Base-by-base conservation (phyloP, 1,140 invertebrate genomes). In the Hormaphis cornu region DNA sequence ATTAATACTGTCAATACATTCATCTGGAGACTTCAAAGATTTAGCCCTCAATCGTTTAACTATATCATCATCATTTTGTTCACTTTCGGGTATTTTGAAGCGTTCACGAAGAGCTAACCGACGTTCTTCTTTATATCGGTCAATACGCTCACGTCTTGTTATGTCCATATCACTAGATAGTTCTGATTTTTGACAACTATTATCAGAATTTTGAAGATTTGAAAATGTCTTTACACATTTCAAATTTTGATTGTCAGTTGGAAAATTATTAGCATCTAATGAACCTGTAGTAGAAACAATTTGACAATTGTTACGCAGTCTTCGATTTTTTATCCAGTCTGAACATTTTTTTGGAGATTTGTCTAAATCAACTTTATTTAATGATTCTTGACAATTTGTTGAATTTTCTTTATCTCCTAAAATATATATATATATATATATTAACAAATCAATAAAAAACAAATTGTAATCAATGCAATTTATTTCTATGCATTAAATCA, bases 51-150 rank as follows among this genome's bases (percentile, higher is more conserved):
- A 91, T 77, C 93, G 93, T 35, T 66, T 66, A 66, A 66, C 35
- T 16, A 48, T 30, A 4, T 66, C 61, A 50, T 66, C 61, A 44
- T 69, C 52, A 28, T 53, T n/a, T 40, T 8, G 24, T 48, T 9
- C 28, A 30, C 18, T 52, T 46, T 69, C 69, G 71, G 71, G 42
- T 71, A 20, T 61, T 54, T 59, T 52, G 33, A 26, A 71, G 48
- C 50, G 72, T 75, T 94, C 90, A 30, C 90, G 83, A 22, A 95
- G 76, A 74, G 91, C 90, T 61, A 86, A 87, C 63, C 92, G 81
- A n/a, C 92, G 80, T 76, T 94, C 91, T 76, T 93, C 90, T 80
- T 95, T 95, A 75, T 94, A 94, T 75, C 89, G 73, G 63, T 75
- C 73, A 63, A 76, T 76, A 16, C 74, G 48, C 71, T 76, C 77